Base-by-base conservation (phyloP, 2,797 vertebrate genomes). In the Alcedo quadribrachys region DNA sequence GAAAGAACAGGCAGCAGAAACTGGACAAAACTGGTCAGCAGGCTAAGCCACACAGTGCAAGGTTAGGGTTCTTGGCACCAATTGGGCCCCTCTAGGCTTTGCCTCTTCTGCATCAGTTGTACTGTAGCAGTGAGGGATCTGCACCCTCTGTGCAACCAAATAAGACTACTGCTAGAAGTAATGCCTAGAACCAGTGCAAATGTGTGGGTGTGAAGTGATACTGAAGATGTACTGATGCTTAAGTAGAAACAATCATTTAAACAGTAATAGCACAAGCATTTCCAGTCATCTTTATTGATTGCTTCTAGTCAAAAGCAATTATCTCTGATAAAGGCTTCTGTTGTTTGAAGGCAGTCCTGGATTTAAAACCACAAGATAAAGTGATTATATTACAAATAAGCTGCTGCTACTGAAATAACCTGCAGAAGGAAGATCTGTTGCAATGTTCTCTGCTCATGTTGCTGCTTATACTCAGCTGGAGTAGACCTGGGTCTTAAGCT, bases 321-420 rank as follows among this genome's bases (percentile, higher is more conserved):
- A 33, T 8, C 37, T 68, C 60, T 33, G 37, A 62, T 73, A 65
- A 80, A 85, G 42, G 32, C 43, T 87, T 82, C 66, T 71, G 27
- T 30, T 78, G 2, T 71, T 89, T 85, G 81, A 51, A 89, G 66
- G 45, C 65, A 82, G 57, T 61, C 50, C 68, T 80, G 69, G 16
- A 27, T 87, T 85, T 55, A 68, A 71, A 93, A 65, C 75, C 75
- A 82, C 57, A 24, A 85, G 58, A 71, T 61, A 11, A 58, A 82
- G 25, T 35, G 45, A 42, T 81, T 81, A 6, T 42, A 69, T 51
- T 50, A 33, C 14, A 46, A 87, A 58, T 27, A 58, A 84, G 7
- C 12, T 7, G 0, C 43, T 77, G 65, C 65, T 75, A 1, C 76
- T 43, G 46, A 20, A 71, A 32, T 19, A 81, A 45, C 30, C 66